These are phyloP conservation scores for Oscheius sp. DNA, from an alignment of 2,888 invertebrate genomes.

Conservation along the genomic window DNA sequence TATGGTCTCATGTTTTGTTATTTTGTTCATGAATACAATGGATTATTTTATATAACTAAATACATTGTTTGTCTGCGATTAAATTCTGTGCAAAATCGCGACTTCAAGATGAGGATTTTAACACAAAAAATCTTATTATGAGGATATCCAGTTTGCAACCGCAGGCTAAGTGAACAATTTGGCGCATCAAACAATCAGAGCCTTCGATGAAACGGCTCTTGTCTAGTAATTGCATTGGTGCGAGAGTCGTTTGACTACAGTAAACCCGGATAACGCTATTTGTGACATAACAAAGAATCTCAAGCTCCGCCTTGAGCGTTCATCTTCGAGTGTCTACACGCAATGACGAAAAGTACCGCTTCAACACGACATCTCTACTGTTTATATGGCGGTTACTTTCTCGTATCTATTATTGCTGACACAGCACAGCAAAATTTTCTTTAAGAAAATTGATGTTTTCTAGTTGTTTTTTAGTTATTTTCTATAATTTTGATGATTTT, in stretches of 20 bases:
- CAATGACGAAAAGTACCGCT: conserved; percentile 1
- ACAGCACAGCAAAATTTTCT: no score
- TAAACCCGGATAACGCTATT: conserved; percentile 31
- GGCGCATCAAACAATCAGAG: conserved; percentile 52
- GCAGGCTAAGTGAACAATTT: conserved; percentile 40
- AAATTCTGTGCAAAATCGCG: background rate
- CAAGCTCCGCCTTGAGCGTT: conserved; percentile 16
- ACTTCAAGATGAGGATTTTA: background rate
- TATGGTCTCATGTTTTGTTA: background rate
- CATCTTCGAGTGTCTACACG: conserved; percentile 19
- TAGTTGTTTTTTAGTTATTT: no score
- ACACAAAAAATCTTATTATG: no score
- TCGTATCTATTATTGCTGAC: no score
- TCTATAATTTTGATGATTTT: no score
- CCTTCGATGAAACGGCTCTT: conserved; percentile 32
- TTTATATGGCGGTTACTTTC: no score
- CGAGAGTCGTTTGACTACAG: conserved; percentile 38
- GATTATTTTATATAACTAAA: background rate
- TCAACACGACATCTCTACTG: background rate
- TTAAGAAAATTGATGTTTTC: no score
- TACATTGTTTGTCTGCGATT: background rate
- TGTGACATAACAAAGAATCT: conserved; percentile 27
- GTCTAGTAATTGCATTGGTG: conserved; percentile 50
- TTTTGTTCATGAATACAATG: conserved; percentile 7
- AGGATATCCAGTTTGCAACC: conserved; percentile 27